A percentile compares a stretch with the other conserved stretches of the same genome.
These are phyloP conservation scores for Beroe forskalii DNA, from an alignment of 37 sponge, comb jelly and placozoan genomes.

Conservation along the genomic window DNA sequence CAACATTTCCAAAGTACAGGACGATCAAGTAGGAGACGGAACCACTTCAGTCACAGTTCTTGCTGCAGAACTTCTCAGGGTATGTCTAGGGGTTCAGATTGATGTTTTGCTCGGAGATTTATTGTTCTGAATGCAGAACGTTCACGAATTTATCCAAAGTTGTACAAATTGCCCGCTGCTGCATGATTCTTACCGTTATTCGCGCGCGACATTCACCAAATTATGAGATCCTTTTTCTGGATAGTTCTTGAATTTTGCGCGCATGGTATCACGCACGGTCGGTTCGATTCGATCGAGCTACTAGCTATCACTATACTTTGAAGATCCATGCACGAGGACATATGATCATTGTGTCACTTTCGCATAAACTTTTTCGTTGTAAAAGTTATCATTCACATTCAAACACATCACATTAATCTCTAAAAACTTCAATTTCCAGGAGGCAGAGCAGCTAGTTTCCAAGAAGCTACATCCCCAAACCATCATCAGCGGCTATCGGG, in stretches of 20 bases:
- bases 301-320: too few species aligned
- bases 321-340: too few species aligned
- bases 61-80: slow-evolving; percentile 92
- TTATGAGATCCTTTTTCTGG: slow-evolving; percentile 41
- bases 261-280: too few species aligned
- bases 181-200: slow-evolving; percentile 26
- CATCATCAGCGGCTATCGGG: slow-evolving; percentile 77
- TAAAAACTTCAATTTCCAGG: too few species aligned
- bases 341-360: too few species aligned
- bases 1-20: slow-evolving; percentile 95
- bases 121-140: neutral
- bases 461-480: slow-evolving; percentile 94
- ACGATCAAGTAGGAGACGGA: slow-evolving; percentile 98
- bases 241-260: neutral
- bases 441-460: slow-evolving; percentile 85
- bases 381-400: too few species aligned
- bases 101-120: neutral
- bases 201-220: neutral
- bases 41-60: slow-evolving; percentile 98
- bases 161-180: neutral
- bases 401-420: too few species aligned
- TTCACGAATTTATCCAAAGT: neutral
- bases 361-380: too few species aligned
- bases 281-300: too few species aligned
- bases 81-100: slow-evolving; percentile 11